Base-by-base conservation (phyloP, 2,797 vertebrate genomes). In the Novumbra hubbsi region DNA sequence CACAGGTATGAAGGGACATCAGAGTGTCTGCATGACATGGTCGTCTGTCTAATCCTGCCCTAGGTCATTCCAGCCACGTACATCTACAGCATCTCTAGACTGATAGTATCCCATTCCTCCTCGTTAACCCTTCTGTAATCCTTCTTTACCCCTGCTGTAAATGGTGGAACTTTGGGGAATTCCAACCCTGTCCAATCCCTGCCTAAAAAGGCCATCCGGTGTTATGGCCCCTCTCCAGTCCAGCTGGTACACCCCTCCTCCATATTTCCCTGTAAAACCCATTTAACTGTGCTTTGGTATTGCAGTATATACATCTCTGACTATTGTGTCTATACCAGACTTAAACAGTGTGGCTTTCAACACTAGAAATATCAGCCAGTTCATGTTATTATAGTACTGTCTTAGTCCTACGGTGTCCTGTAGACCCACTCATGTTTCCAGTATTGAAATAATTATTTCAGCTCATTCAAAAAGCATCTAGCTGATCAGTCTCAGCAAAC, bases 151-250 rank as follows among this genome's bases (percentile, higher is more conserved):
- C 28, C n/a, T 72, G 57, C 17, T 65, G 60, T 78, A 73, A 6
- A 19, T 55, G 52, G 17, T 6, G 7, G 1, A 5, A 17, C 19
- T 50, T 65, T 73, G 75, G 75, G 68, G 41, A 3, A 67, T 79
- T 55, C 82, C 45, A 63, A 21, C 48, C 17, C 55, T 17, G 30
- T 28, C 34, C 24, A 81, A 80, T 38, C 66, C 52, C 77, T 84
- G 57, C 84, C 84, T 67, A 83, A 81, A 84, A 89, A 86, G 81
- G 60, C 80, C 83, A 45, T 7, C n/a, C 50, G 19, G 5, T 55
- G 50, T 55, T 55, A 2, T 19, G 50, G 6, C 50, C 50, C 50
- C 50, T 55, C 24, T 57, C 55, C n/a, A 24, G 17, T 57, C 55
- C n/a, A 24, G n/a, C n/a, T 21, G 55, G 9, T 57, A 57, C 55